Evolutionary conservation across 2,797 vertebrate genomes (phyloP).

Genomic region (Arctocebus calabarensis): DNA sequence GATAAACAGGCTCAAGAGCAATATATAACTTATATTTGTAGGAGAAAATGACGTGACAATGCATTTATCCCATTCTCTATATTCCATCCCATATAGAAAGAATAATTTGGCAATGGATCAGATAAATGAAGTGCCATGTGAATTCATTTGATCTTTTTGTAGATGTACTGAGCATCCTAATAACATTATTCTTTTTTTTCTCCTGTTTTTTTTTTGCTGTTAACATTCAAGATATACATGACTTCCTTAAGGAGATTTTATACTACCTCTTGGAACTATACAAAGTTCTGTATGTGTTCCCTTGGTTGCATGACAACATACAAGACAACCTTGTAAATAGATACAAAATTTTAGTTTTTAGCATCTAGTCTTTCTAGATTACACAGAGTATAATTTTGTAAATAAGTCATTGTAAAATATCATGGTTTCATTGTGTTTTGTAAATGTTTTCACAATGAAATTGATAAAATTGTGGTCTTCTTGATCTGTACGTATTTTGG

Average conservation of each 20-base stretch:
- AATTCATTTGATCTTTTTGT: neutral
- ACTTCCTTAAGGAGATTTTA: constrained; percentile 37
- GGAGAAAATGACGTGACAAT: neutral
- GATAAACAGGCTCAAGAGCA: neutral
- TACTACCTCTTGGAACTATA: constrained; percentile 79
- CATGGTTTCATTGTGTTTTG: neutral
- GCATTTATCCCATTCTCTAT: neutral
- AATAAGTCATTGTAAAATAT: constrained; percentile 55
- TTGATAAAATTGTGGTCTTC: neutral
- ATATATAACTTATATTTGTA: neutral
- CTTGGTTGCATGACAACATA: constrained; percentile 80
- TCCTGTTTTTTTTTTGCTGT: neutral
- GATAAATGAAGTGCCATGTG: neutral
- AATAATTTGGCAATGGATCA: neutral
- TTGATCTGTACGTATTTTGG: neutral
- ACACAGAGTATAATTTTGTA: constrained; percentile 71
- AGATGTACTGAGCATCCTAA: neutral
- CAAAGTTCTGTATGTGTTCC: constrained; percentile 73
- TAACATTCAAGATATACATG: neutral
- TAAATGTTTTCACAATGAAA: neutral
- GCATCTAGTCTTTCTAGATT: constrained; percentile 65
- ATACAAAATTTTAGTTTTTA: neutral
- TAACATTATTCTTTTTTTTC: neutral
- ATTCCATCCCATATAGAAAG: neutral
- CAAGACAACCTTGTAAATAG: constrained; percentile 82